Percentiles rank a stretch among this genome's conserved stretches.
phyloP scores from a whole-genome alignment of 2,797 vertebrate genomes.

The Urophycis tenuis region DNA sequence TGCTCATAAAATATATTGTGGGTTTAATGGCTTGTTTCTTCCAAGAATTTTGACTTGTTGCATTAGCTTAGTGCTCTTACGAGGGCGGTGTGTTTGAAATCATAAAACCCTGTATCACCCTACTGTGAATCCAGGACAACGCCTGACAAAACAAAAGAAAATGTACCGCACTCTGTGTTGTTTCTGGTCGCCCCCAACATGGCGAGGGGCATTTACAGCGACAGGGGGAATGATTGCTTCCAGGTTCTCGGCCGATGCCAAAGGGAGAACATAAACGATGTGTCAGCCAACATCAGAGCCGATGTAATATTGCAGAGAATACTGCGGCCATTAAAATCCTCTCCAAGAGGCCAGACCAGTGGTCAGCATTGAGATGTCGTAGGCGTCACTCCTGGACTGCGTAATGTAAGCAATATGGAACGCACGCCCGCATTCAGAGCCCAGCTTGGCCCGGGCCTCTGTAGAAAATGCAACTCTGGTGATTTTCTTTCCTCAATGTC shows the following conservation, averaged over 20 bases:
- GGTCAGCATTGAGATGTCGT: conserved; percentile 7
- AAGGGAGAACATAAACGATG: conserved; percentile 10
- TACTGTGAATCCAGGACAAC: background rate
- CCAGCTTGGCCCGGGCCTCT: background rate
- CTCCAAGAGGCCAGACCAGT: conserved; percentile 18
- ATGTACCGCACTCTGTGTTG: background rate
- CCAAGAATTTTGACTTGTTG: background rate
- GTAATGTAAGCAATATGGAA: background rate
- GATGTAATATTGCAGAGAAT: conserved; percentile 1
- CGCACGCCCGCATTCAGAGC: background rate
- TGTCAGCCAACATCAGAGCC: conserved; percentile 26
- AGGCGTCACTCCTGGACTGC: conserved; percentile 12
- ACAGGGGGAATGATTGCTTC: conserved; percentile 25
- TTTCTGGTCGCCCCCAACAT: conserved; percentile 1
- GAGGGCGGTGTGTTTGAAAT: background rate
- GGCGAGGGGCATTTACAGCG: conserved; percentile 4
- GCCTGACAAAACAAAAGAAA: background rate
- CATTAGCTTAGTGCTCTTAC: background rate
- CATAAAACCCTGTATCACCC: background rate
- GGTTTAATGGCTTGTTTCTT: background rate
- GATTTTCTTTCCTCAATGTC: background rate
- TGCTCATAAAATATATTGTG: background rate
- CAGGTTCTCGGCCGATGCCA: conserved; percentile 20
- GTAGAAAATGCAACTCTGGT: background rate
- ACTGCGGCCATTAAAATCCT: conserved; percentile 32